These are phyloP conservation scores for Microchrysa polita DNA, from an alignment of 2,888 invertebrate species.

Conservation along the genomic window DNA sequence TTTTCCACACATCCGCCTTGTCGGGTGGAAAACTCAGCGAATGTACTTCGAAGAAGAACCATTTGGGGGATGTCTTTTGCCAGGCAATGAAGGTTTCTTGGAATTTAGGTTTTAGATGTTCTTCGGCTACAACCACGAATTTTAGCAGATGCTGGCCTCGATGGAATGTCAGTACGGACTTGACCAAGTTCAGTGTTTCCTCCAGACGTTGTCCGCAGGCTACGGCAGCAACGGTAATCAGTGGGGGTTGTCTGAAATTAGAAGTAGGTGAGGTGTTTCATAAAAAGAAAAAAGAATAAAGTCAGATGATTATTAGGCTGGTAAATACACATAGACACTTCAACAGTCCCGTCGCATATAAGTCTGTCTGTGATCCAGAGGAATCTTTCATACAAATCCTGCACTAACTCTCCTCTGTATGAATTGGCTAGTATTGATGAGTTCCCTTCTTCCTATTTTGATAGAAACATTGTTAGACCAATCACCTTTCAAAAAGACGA, in stretches of 20 bases:
- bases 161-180: constrained; percentile 8
- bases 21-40: constrained; percentile 81
- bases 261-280: neutral
- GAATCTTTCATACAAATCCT: no score
- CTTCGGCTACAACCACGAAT: neutral
- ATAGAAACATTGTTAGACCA: no score
- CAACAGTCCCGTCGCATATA: no score
- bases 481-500: no score
- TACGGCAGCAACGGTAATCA: neutral
- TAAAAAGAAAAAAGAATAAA: no score
- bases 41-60: constrained; percentile 66
- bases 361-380: no score
- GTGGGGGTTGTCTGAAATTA: neutral
- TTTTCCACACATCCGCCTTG: constrained; percentile 82
- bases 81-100: neutral
- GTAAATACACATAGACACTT: no score
- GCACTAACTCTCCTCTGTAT: no score
- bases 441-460: no score
- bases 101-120: neutral
- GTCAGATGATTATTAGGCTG: no score
- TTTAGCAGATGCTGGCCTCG: neutral
- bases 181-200: constrained; percentile 1
- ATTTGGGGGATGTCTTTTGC: neutral
- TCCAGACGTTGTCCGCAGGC: constrained; percentile 5
- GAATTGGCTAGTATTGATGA: no score